Percentiles rank a stretch among this genome's conserved stretches.
Evolutionary conservation across 2,888 invertebrate genomes (phyloP).

Genomic region (Eumerus sabulonum): DNA sequence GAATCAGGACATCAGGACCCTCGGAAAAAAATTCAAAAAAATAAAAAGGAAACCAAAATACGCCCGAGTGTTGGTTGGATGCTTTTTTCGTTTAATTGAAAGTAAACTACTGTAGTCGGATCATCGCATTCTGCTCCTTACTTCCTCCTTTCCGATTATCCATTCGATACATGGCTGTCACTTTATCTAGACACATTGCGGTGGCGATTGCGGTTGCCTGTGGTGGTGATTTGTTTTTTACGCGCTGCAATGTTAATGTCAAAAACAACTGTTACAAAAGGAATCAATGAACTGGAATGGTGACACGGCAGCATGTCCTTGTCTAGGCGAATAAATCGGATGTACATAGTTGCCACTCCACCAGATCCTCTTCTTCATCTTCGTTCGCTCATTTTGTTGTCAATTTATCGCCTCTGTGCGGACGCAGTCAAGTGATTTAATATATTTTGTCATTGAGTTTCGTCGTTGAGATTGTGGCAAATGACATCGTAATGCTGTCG

Average conservation of each 20-base stretch:
- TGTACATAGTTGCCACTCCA: slow-evolving; percentile 13
- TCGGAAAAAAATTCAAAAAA: too few species aligned
- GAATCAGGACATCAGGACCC: slow-evolving; percentile 1
- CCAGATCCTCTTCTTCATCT: neutral
- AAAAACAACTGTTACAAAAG: slow-evolving; percentile 80
- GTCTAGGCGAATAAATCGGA: slow-evolving; percentile 32
- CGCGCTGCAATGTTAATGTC: slow-evolving; percentile 74
- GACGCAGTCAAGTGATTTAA: slow-evolving; percentile 67
- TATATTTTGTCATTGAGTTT: slow-evolving; percentile 68
- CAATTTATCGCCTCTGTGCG: slow-evolving; percentile 59
- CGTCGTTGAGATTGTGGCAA: slow-evolving; percentile 51
- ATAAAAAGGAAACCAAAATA: too few species aligned
- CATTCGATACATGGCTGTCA: slow-evolving; percentile 52
- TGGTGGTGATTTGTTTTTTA: slow-evolving; percentile 52
- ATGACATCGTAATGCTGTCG: slow-evolving; percentile 57
- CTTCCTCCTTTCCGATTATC: neutral
- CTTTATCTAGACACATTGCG: slow-evolving; percentile 56
- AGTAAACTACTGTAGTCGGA: slow-evolving; percentile 56
- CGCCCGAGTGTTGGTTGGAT: slow-evolving; percentile 17
- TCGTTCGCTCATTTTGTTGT: slow-evolving; percentile 22
- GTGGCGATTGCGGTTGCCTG: slow-evolving; percentile 11
- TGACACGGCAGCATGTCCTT: slow-evolving; percentile 39
- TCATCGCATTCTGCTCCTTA: slow-evolving; percentile 9
- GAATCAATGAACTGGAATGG: slow-evolving; percentile 79
- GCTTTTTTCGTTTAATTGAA: slow-evolving; percentile 58